Evolutionary conservation across 2,888 invertebrate genomes (phyloP).

Genomic region (Caenorhabditis sp.): DNA sequence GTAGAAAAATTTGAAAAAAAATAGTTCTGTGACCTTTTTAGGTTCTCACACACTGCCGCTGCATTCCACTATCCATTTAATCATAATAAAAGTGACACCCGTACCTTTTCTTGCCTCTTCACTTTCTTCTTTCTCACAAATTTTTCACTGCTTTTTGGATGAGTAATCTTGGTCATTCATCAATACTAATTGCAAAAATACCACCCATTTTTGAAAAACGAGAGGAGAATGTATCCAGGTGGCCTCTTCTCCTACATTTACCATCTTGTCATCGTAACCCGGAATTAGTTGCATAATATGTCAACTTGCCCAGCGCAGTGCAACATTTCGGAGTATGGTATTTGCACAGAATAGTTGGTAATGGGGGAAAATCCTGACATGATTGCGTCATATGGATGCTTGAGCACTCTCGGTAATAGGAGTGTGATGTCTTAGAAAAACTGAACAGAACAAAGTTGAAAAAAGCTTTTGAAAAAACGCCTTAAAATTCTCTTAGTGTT

Average conservation of each 20-base stretch:
- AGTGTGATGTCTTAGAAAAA: not conserved
- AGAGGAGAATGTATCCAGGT: constrained; percentile 7
- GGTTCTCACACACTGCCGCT: not conserved
- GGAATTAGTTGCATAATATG: constrained; percentile 67
- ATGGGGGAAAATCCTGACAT: constrained; percentile 22
- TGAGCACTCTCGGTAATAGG: constrained; percentile 20
- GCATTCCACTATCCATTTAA: constrained; percentile 1
- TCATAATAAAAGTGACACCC: constrained; percentile 21
- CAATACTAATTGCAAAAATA: constrained; percentile 15
- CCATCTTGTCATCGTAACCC: constrained; percentile 60
- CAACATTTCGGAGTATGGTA: constrained; percentile 38
- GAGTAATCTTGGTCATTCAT: constrained; percentile 19
- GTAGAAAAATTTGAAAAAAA: no score
- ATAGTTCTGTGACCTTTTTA: not conserved
- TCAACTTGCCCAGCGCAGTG: constrained; percentile 42
- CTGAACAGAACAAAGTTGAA: no score
- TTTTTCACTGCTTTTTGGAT: not conserved
- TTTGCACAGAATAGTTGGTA: constrained; percentile 6
- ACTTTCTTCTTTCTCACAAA: not conserved
- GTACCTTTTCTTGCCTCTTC: not conserved
- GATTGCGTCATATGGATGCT: constrained; percentile 39
- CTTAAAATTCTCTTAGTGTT: no score
- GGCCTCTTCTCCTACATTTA: constrained; percentile 13
- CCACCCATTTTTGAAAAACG: not conserved
- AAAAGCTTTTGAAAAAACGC: no score